Evolutionary conservation across 35 echinoderm and acorn worm species (phyloP).

Genomic region (Acanthaster planci): DNA sequence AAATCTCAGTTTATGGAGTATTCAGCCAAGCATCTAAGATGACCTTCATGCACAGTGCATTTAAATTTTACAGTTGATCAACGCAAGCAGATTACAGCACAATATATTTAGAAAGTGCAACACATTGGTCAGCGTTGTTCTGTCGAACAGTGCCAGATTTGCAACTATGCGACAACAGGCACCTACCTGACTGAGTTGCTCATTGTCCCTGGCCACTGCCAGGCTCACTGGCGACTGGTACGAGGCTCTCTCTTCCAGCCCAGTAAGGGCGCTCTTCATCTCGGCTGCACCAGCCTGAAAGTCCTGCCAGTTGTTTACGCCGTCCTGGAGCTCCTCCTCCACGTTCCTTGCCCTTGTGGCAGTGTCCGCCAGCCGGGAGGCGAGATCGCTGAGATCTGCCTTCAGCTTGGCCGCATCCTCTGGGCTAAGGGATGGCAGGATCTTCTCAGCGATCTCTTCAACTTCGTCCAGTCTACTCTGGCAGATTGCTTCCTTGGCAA

Average conservation of each 20-base stretch:
- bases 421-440: slow-evolving; percentile 50
- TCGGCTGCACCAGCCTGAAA: slow-evolving; percentile 36
- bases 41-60: too few species aligned
- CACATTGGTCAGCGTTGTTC: too few species aligned
- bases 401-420: slow-evolving; percentile 39
- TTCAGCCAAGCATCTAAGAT: too few species aligned
- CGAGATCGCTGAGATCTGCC: slow-evolving; percentile 43
- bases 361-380: slow-evolving; percentile 41
- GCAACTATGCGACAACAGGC: neutral
- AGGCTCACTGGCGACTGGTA: slow-evolving; percentile 44
- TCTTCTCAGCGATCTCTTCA: slow-evolving; percentile 43
- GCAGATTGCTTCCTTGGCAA: slow-evolving; percentile 62
- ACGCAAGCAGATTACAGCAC: too few species aligned
- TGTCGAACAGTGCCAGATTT: neutral
- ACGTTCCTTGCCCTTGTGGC: slow-evolving; percentile 28
- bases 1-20: too few species aligned
- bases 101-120: too few species aligned
- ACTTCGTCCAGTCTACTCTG: slow-evolving; percentile 67
- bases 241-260: slow-evolving; percentile 41
- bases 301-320: slow-evolving; percentile 55
- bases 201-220: slow-evolving; percentile 51
- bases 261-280: slow-evolving; percentile 47
- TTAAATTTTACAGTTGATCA: too few species aligned
- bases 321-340: slow-evolving; percentile 46
- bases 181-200: slow-evolving; percentile 65